Conservation (phyloP, 2,888 invertebrate genomes). For the Dichetophora obliterata region DNA sequence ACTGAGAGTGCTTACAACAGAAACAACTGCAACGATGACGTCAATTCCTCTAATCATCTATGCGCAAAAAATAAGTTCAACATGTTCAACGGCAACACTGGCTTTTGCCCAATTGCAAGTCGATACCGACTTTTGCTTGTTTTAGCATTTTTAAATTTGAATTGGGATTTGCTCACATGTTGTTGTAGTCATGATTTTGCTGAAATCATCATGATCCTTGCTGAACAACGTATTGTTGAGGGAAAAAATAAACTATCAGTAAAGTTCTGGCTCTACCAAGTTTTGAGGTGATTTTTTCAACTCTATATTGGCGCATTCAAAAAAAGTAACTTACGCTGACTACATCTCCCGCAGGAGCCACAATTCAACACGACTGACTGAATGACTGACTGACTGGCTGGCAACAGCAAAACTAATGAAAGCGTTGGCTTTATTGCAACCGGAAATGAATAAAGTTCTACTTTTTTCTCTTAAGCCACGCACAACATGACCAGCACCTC, state of each 20-base stretch:
- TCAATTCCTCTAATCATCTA: no score
- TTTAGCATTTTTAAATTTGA: not conserved
- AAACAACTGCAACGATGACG: no score
- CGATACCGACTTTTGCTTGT: not conserved
- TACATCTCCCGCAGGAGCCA: conserved; percentile 32
- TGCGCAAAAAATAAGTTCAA: no score
- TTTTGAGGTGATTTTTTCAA: not conserved
- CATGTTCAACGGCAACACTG: no score
- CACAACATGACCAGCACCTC: not conserved
- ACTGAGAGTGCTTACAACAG: no score
- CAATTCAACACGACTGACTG: conserved; percentile 28
- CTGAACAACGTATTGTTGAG: not conserved
- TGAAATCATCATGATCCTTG: not conserved
- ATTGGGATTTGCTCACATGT: not conserved
- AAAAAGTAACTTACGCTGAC: conserved; percentile 7
- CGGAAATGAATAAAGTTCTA: conserved; percentile 15
- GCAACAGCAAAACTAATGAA: conserved; percentile 34
- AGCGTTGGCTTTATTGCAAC: conserved; percentile 27
- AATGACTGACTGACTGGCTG: not conserved
- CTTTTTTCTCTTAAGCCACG: not conserved
- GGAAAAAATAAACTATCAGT: not conserved
- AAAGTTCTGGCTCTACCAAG: not conserved
- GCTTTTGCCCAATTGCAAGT: not conserved
- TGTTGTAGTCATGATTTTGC: not conserved
- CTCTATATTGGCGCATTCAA: not conserved